phyloP scores from a whole-genome alignment of 2,888 invertebrate genomes.

The Panorpa germanica region DNA sequence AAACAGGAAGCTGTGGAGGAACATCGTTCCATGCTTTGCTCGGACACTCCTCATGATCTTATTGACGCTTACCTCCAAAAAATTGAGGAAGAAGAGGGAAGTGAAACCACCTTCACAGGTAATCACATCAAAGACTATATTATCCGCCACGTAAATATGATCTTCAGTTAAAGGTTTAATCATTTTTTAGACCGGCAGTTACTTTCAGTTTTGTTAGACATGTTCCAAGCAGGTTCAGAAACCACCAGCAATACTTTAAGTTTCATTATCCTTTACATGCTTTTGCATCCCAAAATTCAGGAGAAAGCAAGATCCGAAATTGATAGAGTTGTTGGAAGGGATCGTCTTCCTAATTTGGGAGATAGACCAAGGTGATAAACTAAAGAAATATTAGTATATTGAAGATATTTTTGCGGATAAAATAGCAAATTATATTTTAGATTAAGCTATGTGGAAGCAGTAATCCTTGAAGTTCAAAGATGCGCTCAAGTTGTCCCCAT shows the following conservation, averaged over 20 bases:
- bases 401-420: too few relatives aligned
- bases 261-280: slow-evolving; percentile 32
- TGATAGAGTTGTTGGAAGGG: slow-evolving; percentile 21
- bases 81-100: slow-evolving; percentile 23
- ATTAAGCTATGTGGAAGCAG: slow-evolving; percentile 32
- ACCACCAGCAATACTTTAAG: slow-evolving; percentile 34
- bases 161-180: too few relatives aligned
- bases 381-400: too few relatives aligned
- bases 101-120: slow-evolving; percentile 24
- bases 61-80: slow-evolving; percentile 33
- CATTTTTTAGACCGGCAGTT: slow-evolving; percentile 35
- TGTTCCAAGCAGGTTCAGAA: slow-evolving; percentile 37
- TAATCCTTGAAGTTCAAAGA: slow-evolving; percentile 29
- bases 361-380: slow-evolving; percentile 29
- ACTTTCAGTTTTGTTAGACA: slow-evolving; percentile 32
- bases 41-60: slow-evolving; percentile 27
- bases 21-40: too few relatives aligned
- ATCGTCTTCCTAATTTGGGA: slow-evolving; percentile 22
- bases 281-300: slow-evolving; percentile 32
- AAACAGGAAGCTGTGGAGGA: too few relatives aligned
- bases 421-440: too few relatives aligned
- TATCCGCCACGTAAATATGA: background rate
- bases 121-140: slow-evolving; percentile 10
- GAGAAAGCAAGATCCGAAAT: slow-evolving; percentile 28
- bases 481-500: slow-evolving; percentile 26